Evolutionary conservation across 2,797 vertebrate species (phyloP).

Genomic region (Decapterus maruadsi): DNA sequence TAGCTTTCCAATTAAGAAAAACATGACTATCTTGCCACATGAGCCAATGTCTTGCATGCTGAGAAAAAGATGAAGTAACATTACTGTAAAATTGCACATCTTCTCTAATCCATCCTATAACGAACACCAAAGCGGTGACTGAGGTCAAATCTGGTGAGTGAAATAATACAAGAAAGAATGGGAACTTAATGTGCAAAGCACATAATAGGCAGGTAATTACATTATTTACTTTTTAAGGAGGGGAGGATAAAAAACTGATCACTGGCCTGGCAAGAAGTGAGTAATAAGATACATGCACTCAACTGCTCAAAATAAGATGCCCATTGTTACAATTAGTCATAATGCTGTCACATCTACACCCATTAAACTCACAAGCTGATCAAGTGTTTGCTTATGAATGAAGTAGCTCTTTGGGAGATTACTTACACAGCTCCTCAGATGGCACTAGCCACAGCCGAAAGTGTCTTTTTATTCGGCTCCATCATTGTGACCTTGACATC

Average conservation of each 20-base stretch:
- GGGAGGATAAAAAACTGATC: background rate
- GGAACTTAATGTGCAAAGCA: background rate
- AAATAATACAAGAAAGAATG: background rate
- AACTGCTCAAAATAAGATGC: background rate
- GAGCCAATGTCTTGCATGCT: background rate
- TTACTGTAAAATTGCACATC: background rate
- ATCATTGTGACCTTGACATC: conserved; percentile 83
- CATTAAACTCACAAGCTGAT: background rate
- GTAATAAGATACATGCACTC: too few relatives aligned
- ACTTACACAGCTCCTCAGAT: conserved; percentile 79
- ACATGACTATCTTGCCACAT: background rate
- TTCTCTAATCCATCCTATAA: background rate
- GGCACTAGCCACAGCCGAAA: conserved; percentile 63
- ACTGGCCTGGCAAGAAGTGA: background rate
- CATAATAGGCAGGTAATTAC: background rate
- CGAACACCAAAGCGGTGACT: background rate
- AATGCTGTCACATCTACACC: background rate
- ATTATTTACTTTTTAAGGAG: background rate
- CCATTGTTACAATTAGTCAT: background rate
- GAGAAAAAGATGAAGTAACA: background rate
- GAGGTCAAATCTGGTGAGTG: too few relatives aligned
- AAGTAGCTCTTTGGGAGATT: conserved; percentile 8
- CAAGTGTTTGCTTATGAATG: background rate
- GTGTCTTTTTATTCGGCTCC: conserved; percentile 81
- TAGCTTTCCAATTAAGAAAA: background rate